These are phyloP conservation scores for Eptesicus fuscus DNA, from an alignment of 2,113 vertebrate species.

Conservation along the genomic window DNA sequence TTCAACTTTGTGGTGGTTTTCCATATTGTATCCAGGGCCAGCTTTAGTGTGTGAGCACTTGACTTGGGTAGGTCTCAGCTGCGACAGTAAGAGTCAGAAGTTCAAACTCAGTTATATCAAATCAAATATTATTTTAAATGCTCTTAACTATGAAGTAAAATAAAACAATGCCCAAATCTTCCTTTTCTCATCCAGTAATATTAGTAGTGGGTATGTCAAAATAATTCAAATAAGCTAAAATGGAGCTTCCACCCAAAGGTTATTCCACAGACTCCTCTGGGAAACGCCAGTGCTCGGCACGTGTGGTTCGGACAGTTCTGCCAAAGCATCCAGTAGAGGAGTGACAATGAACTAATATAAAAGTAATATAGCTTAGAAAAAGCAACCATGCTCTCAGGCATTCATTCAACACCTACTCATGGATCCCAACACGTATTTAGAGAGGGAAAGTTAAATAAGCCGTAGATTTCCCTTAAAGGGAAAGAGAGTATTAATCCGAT, in stretches of 20 bases:
- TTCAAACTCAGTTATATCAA: not conserved
- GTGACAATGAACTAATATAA: not conserved
- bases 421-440: not conserved
- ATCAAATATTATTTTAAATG: not conserved
- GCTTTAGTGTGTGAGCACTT: not conserved
- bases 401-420: not conserved
- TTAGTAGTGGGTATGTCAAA: not conserved
- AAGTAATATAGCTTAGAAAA: not conserved
- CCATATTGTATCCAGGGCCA: not conserved
- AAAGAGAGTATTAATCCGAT: not conserved
- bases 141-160: not conserved
- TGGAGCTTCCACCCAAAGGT: constrained; percentile 8
- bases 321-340: not conserved
- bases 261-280: not conserved
- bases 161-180: not conserved
- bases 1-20: not conserved
- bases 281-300: not conserved
- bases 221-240: not conserved
- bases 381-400: not conserved
- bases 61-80: not conserved
- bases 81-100: not conserved
- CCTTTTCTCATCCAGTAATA: not conserved
- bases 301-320: not conserved
- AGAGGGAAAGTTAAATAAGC: not conserved
- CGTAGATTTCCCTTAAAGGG: not conserved